Percentiles rank a stretch among this genome's conserved stretches.
These are phyloP conservation scores for Sciurus vulgaris DNA, from an alignment of 2,797 vertebrate species.

Conservation along the genomic window DNA sequence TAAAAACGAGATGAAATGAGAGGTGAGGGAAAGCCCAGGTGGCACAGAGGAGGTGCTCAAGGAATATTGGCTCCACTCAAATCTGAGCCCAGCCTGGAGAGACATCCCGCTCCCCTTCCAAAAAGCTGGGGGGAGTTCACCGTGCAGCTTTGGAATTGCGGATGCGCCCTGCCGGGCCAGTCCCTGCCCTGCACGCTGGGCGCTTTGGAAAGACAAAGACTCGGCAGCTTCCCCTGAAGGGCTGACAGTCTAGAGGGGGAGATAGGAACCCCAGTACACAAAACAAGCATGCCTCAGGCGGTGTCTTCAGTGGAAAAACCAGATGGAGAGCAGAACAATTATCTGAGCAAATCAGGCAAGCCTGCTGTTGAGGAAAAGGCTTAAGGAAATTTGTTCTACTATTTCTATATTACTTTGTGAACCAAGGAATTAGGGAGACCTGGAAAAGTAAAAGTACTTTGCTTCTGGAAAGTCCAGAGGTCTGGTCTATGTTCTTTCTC, in stretches of 20 bases:
- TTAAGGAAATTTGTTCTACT: slow-evolving; percentile 62
- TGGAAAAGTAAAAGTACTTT: background rate
- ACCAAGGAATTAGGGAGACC: background rate
- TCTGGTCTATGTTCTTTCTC: background rate
- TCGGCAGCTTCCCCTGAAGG: slow-evolving; percentile 47
- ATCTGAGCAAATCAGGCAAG: slow-evolving; percentile 74
- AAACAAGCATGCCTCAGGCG: slow-evolving; percentile 72
- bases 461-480: slow-evolving; percentile 3
- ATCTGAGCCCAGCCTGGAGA: slow-evolving; percentile 1
- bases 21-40: background rate
- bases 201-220: slow-evolving; percentile 59
- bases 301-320: slow-evolving; percentile 71
- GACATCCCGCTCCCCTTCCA: background rate
- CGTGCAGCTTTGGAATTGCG: background rate
- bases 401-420: slow-evolving; percentile 47
- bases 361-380: slow-evolving; percentile 77
- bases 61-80: background rate
- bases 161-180: background rate
- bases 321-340: slow-evolving; percentile 80
- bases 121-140: background rate
- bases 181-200: background rate
- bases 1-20: background rate
- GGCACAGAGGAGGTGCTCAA: background rate
- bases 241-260: slow-evolving; percentile 45
- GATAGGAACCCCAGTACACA: slow-evolving; percentile 45